Conservation (phyloP, 2,888 invertebrate genomes). For the Myathropa florea region DNA sequence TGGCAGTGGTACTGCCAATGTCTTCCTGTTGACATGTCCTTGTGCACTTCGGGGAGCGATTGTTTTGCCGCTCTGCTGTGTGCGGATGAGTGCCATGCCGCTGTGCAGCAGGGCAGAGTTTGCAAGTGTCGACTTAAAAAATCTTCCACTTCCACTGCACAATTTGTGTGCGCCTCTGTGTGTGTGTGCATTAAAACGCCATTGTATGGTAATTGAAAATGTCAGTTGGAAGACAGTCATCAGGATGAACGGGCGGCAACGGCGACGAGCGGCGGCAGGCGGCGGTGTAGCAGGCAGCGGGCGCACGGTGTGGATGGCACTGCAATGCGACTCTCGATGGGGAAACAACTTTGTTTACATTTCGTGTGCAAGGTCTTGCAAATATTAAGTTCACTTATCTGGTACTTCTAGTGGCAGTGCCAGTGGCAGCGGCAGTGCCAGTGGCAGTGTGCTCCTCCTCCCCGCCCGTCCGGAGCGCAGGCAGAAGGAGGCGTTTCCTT, state of each 20-base stretch:
- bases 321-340: conserved; percentile 38
- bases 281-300: background rate
- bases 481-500: conserved; percentile 34
- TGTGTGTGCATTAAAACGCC: conserved; percentile 61
- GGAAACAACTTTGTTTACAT: conserved; percentile 54
- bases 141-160: background rate
- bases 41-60: conserved; percentile 18
- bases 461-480: background rate
- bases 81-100: conserved; percentile 27
- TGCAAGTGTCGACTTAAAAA: conserved; percentile 41
- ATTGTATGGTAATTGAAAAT: conserved; percentile 65
- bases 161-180: background rate
- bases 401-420: conserved; percentile 2
- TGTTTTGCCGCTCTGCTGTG: conserved; percentile 13
- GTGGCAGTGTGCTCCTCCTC: background rate
- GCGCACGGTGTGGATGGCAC: background rate
- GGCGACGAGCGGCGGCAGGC: background rate
- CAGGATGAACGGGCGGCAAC: conserved; percentile 4
- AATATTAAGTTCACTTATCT: conserved; percentile 67
- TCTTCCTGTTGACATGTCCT: conserved; percentile 56
- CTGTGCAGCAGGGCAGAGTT: conserved; percentile 1
- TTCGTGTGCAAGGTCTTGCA: conserved; percentile 62
- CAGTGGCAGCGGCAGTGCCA: background rate
- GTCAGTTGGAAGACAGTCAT: conserved; percentile 53
- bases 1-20: conserved; percentile 51